Evolutionary conservation across 2,797 vertebrate genomes (phyloP), one percentile per base, ranked within the genome.

Genomic region (Atherinosoma microstoma): DNA sequence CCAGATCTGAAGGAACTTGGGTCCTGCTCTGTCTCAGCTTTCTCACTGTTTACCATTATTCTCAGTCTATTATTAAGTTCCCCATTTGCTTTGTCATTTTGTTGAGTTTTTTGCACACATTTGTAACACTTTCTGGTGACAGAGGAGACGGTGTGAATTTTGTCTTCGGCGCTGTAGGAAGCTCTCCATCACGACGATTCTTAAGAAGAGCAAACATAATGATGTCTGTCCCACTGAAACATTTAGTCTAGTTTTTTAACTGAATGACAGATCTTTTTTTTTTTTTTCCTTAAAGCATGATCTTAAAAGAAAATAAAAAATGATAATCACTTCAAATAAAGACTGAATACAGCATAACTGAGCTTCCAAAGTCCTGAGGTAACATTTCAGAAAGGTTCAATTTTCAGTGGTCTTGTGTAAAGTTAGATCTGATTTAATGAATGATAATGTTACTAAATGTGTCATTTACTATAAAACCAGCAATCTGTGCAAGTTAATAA

Each of bases 11-110:
- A 64, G 80, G 58, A 47, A 75, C 77, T 56, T n/a, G 11, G 38
- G 2, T 15, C 0, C 84, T 85, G 78, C 58, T 64, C 75, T 79
- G 54, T 47, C 76, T 91, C 82, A 71, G 11, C 67, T 24, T 71
- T 16, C 20, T 78, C 53, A 30, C 16, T 76, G 81, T 87, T 87
- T 82, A 83, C 67, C 66, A 79, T 82, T 32, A 32, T 61, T 75
- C 57, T 81, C 42, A n/a, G 15, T 9, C 42, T 76, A 47, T 63
- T 53, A 56, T 18, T 67, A 68, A 47, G 51, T 63, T 12, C 29
- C 13, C 54, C 54, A 51, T 82, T 79, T 59, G 42, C 63, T 29
- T 64, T 69, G 74, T 77, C 56, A 30, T n/a, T 78, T 30, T 69
- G 56, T 58, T 36, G 22, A 16, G 16, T 9, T 30, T 72, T 67